Evolutionary conservation across 1,140 invertebrate species (phyloP).

Genomic region (Teleogryllus occipitalis): DNA sequence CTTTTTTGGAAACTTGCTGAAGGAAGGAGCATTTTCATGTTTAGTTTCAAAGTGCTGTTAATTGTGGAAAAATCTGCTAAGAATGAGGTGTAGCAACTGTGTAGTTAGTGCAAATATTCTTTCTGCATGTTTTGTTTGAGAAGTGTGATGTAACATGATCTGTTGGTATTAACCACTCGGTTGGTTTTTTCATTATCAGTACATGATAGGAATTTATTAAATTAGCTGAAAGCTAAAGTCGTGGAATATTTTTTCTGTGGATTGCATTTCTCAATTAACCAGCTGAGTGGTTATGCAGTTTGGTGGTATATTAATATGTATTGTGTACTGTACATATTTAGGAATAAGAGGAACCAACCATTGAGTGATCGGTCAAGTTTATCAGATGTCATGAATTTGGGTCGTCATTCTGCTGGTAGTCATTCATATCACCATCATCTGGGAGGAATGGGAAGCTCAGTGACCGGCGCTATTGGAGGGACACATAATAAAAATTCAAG

Average conservation of each 20-base stretch:
- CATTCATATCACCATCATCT: slow-evolving; percentile 16
- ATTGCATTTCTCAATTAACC: neutral
- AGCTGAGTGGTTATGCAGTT: neutral
- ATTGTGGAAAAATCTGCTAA: too few species aligned
- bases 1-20: too few species aligned
- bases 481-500: neutral
- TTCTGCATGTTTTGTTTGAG: too few species aligned
- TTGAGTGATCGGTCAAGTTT: slow-evolving; percentile 19
- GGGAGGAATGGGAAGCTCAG: slow-evolving; percentile 7
- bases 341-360: slow-evolving; percentile 23
- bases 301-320: neutral
- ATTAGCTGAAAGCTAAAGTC: neutral
- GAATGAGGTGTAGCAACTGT: too few species aligned
- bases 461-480: slow-evolving; percentile 7
- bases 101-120: too few species aligned
- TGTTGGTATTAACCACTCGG: too few species aligned
- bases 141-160: too few species aligned
- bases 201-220: neutral
- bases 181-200: too few species aligned
- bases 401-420: neutral
- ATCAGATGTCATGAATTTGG: neutral
- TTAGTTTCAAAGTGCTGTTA: too few species aligned
- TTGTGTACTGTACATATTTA: slow-evolving; percentile 8
- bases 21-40: too few species aligned
- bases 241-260: neutral